A percentile compares a stretch with the other conserved stretches of the same genome.
Conservation (phyloP, 2,888 invertebrate species). For the Alsophila aescularia region DNA sequence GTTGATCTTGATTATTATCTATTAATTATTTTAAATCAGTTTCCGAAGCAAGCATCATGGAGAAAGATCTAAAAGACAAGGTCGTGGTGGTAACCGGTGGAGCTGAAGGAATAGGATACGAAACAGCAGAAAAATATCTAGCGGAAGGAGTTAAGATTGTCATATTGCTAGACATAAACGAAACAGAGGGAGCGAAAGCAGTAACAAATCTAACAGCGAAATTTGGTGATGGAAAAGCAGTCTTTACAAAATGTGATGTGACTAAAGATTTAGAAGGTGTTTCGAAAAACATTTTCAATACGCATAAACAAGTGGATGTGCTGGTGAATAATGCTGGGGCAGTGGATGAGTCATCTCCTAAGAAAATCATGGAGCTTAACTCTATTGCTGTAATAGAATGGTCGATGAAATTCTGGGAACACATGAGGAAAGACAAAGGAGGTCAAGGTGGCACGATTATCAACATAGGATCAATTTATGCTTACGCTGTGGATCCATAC, state of each 20-base stretch:
- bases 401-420: conserved; percentile 65
- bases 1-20: neutral
- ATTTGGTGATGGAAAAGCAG: conserved; percentile 64
- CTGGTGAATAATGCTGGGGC: conserved; percentile 68
- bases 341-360: conserved; percentile 36
- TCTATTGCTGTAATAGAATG: conserved; percentile 52
- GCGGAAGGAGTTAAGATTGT: conserved; percentile 53
- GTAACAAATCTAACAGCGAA: conserved; percentile 46
- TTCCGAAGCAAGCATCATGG: conserved; percentile 18
- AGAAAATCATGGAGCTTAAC: conserved; percentile 55
- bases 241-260: conserved; percentile 77
- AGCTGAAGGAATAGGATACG: conserved; percentile 73
- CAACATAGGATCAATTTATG: conserved; percentile 85
- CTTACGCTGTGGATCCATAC: conserved; percentile 71
- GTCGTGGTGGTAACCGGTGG: conserved; percentile 68
- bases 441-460: conserved; percentile 85
- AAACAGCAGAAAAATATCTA: conserved; percentile 65
- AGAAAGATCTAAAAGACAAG: conserved; percentile 32
- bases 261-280: conserved; percentile 65
- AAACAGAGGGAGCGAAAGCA: conserved; percentile 16
- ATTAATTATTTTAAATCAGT: neutral
- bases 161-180: conserved; percentile 47
- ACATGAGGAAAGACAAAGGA: conserved; percentile 79
- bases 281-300: conserved; percentile 47
- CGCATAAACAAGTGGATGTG: conserved; percentile 59